Percentiles rank a stretch among this genome's conserved stretches.
These are phyloP conservation scores for Proisotoma minuta DNA, from an alignment of 2,888 invertebrate species.

Conservation along the genomic window DNA sequence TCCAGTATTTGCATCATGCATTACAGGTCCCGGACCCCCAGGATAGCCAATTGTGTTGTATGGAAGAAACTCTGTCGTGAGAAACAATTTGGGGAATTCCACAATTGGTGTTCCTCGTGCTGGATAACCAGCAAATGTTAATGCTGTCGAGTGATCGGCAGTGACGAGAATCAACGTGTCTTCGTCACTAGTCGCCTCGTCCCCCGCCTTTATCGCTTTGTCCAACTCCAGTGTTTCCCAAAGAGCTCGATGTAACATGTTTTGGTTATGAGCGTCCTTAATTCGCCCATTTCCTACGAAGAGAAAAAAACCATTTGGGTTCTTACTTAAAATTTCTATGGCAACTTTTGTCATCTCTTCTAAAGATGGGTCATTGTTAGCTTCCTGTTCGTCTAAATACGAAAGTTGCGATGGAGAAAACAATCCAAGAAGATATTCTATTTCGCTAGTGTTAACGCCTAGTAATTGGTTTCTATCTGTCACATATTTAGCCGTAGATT, in stretches of 20 bases:
- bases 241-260: constrained; percentile 62
- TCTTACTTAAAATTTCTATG: constrained; percentile 63
- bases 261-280: constrained; percentile 72
- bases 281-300: constrained; percentile 66
- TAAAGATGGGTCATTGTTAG: constrained; percentile 61
- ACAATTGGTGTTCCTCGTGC: not conserved
- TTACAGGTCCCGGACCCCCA: constrained; percentile 62
- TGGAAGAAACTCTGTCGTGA: constrained; percentile 56
- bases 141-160: constrained; percentile 72
- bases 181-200: constrained; percentile 56
- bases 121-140: constrained; percentile 58
- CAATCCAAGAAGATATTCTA: constrained; percentile 64
- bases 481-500: constrained; percentile 55
- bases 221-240: constrained; percentile 74
- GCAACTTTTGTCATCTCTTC: constrained; percentile 74
- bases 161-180: constrained; percentile 72
- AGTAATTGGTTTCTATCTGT: constrained; percentile 58
- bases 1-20: constrained; percentile 50
- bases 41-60: constrained; percentile 74
- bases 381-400: constrained; percentile 23
- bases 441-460: constrained; percentile 53
- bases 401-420: constrained; percentile 30
- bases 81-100: constrained; percentile 46
- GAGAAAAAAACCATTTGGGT: constrained; percentile 66
- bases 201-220: constrained; percentile 62